These are phyloP conservation scores for Catharus ustulatus DNA, from an alignment of 2,797 vertebrate species.

Conservation along the genomic window DNA sequence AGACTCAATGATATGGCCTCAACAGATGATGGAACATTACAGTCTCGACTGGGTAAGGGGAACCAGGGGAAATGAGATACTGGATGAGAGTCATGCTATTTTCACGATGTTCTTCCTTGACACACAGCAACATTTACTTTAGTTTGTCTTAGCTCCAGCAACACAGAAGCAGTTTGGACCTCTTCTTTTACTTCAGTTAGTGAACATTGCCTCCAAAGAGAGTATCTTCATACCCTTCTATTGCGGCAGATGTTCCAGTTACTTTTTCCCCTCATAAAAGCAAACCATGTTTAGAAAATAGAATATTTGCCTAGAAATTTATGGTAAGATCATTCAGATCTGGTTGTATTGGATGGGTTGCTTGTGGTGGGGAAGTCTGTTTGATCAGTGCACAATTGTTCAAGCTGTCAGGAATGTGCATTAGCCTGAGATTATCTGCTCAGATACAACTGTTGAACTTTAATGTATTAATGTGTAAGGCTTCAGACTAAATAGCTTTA, in stretches of 20 bases:
- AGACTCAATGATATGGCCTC: constrained; percentile 98
- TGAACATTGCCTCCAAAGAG: not conserved
- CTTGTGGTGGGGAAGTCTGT: not conserved
- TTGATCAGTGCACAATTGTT: rapidly evolving
- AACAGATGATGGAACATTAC: constrained; percentile 91
- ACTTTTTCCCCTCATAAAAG: not conserved
- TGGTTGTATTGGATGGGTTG: not conserved
- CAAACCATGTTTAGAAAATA: not conserved
- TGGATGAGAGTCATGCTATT: not conserved
- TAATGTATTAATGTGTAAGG: not conserved
- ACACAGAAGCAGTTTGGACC: not conserved
- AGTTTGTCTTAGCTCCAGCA: not conserved
- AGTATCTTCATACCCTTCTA: not conserved
- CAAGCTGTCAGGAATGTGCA: not conserved
- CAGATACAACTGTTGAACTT: not conserved
- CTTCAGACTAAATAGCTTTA: not conserved
- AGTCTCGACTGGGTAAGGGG: constrained; percentile 91
- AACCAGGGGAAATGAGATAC: not conserved
- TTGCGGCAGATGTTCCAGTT: not conserved
- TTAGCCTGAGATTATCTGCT: not conserved
- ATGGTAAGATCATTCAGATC: not conserved
- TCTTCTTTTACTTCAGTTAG: not conserved
- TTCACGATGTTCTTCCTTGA: not conserved
- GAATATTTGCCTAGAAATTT: not conserved
- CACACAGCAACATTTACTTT: not conserved